Percentiles rank a stretch among this genome's conserved stretches.
These are phyloP conservation scores for Umimayanthus chanpuru DNA, from an alignment of 92 coral and sea anemone species.

Conservation along the genomic window DNA sequence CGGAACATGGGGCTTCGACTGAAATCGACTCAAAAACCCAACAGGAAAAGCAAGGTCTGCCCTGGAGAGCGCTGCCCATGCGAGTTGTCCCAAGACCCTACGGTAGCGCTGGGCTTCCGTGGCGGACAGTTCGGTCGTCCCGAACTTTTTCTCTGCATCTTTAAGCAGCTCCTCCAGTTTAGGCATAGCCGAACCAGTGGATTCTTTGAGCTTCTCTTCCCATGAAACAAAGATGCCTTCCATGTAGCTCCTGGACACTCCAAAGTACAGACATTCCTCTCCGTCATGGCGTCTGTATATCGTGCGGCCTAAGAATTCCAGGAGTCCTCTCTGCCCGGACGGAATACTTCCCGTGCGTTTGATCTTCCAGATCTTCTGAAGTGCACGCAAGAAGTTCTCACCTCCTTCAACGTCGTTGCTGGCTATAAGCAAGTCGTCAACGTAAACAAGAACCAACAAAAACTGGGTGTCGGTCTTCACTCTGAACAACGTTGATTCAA, in stretches of 20 bases:
- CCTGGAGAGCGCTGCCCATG: too few relatives aligned
- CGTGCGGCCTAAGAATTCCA: too few relatives aligned
- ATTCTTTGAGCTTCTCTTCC: constrained; percentile 1
- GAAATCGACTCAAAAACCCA: too few relatives aligned
- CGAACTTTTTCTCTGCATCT: constrained; percentile 7
- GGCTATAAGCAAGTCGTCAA: constrained; percentile 29
- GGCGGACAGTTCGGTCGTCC: constrained; percentile 4
- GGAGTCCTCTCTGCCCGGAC: too few relatives aligned
- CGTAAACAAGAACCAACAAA: not conserved
- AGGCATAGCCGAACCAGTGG: not conserved
- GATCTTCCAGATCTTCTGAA: too few relatives aligned
- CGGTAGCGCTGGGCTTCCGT: constrained; percentile 3
- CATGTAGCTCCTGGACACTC: too few relatives aligned
- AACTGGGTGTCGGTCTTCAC: not conserved
- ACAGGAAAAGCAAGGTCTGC: too few relatives aligned
- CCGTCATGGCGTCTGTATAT: too few relatives aligned
- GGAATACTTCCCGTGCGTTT: too few relatives aligned
- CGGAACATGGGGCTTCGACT: too few relatives aligned
- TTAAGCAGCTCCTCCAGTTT: not conserved
- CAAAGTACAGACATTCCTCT: too few relatives aligned
- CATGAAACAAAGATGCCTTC: too few relatives aligned
- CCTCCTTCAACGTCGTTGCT: constrained; percentile 9
- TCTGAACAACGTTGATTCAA: constrained; percentile 1
- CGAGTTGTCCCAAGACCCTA: not conserved
- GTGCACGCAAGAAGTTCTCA: constrained; percentile 5